Percentiles rank a stretch among this genome's conserved stretches.
These are phyloP conservation scores for Phytoseiulus persimilis DNA, from an alignment of 2,888 invertebrate genomes.

Conservation along the genomic window DNA sequence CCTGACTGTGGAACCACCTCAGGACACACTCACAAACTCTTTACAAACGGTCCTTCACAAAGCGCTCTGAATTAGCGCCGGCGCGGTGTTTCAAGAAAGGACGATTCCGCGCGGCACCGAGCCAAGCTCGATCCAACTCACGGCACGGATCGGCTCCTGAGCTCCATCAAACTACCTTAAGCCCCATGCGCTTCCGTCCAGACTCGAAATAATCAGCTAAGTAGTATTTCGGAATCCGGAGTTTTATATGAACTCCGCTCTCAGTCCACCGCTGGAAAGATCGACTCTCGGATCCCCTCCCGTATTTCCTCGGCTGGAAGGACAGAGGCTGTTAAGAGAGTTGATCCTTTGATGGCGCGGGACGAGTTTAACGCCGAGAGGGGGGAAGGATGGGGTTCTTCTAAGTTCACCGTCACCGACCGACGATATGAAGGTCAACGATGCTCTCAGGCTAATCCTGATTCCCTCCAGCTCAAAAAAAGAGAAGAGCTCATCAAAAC, in stretches of 20 bases:
- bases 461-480: neutral
- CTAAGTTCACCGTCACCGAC: neutral
- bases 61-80: neutral
- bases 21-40: neutral
- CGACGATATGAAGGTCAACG: neutral
- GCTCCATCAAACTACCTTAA: neutral
- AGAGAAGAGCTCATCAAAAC: neutral
- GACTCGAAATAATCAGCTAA: neutral
- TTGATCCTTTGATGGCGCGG: neutral
- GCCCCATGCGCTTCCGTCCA: neutral
- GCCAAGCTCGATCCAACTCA: too few species aligned
- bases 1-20: neutral
- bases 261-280: too few species aligned
- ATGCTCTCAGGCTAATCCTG: neutral
- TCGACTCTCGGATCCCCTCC: neutral
- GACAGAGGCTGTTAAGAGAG: neutral
- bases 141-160: too few species aligned
- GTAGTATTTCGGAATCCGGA: too few species aligned
- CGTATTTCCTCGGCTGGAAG: neutral
- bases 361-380: neutral
- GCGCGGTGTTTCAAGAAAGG: neutral
- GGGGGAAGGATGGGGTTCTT: neutral
- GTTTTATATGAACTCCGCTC: too few species aligned
- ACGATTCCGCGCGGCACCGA: neutral
- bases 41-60: neutral